phyloP scores from a whole-genome alignment of 1,140 invertebrate genomes.

The Periplaneta americana region DNA sequence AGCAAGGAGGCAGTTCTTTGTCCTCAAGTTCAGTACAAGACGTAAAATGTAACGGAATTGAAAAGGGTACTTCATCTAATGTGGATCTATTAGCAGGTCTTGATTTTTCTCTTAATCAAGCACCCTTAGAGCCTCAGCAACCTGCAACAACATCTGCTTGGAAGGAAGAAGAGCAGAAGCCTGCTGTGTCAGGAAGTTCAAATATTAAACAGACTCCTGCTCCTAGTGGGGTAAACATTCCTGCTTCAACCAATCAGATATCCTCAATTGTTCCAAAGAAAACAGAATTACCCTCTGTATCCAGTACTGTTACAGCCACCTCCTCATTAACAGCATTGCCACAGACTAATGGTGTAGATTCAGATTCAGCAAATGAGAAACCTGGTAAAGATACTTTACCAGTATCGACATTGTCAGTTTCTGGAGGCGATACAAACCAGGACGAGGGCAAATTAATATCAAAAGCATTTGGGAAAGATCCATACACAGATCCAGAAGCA shows the following conservation, averaged over 20 bases:
- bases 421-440: background rate
- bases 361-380: too few relatives aligned
- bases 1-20: background rate
- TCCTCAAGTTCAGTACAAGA: background rate
- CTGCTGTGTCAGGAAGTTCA: background rate
- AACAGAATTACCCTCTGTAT: background rate
- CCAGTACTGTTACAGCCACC: background rate
- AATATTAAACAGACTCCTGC: background rate
- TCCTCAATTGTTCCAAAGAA: background rate
- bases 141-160: background rate
- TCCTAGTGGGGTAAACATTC: background rate
- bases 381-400: background rate
- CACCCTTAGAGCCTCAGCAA: slow-evolving; percentile 56
- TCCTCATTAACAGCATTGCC: background rate
- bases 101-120: slow-evolving; percentile 65
- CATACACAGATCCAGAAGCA: slow-evolving; percentile 64
- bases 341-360: background rate
- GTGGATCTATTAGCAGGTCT: slow-evolving; percentile 72
- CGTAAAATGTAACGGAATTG: background rate
- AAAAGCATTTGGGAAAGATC: slow-evolving; percentile 41
- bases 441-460: background rate
- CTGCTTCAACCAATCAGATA: background rate
- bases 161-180: background rate
- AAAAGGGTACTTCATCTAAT: slow-evolving; percentile 43
- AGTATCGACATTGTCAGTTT: background rate